phyloP scores from a whole-genome alignment of 2,113 vertebrate species.

The Tachysurus fulvidraco region DNA sequence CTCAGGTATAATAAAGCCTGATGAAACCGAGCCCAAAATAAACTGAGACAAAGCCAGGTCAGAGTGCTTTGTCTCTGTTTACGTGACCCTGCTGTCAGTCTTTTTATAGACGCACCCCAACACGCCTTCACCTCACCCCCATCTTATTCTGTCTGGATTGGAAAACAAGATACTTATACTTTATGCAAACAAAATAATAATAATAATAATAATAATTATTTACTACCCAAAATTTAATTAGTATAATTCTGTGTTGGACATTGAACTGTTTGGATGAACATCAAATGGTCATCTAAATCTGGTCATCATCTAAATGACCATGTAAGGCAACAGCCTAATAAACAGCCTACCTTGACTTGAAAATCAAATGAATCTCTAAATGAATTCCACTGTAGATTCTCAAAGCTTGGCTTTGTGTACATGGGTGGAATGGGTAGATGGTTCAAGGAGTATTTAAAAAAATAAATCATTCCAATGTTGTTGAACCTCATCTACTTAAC shows the following conservation, averaged over 20 bases:
- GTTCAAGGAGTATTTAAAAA: neutral
- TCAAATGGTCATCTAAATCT: neutral
- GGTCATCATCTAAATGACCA: neutral
- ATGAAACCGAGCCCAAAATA: neutral
- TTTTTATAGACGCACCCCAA: neutral
- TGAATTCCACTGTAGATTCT: neutral
- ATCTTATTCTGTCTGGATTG: neutral
- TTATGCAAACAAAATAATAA: neutral
- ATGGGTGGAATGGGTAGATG: neutral
- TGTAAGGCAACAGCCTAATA: neutral
- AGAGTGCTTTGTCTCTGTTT: neutral
- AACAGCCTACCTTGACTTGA: neutral
- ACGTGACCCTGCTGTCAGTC: conserved; percentile 2
- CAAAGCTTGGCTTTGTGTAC: neutral
- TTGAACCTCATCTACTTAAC: neutral
- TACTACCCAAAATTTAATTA: neutral
- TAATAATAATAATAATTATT: neutral
- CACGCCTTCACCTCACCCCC: neutral
- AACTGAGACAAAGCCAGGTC: neutral
- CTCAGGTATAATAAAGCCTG: neutral
- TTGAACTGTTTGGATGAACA: neutral
- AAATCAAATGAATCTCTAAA: neutral
- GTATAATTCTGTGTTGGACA: neutral
- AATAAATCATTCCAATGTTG: neutral
- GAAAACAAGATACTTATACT: neutral